A percentile compares a stretch with the other conserved stretches of the same genome.
These are phyloP conservation scores for Trididemnum nubilum DNA, from an alignment of 23 tunicate genomes.

Conservation along the genomic window DNA sequence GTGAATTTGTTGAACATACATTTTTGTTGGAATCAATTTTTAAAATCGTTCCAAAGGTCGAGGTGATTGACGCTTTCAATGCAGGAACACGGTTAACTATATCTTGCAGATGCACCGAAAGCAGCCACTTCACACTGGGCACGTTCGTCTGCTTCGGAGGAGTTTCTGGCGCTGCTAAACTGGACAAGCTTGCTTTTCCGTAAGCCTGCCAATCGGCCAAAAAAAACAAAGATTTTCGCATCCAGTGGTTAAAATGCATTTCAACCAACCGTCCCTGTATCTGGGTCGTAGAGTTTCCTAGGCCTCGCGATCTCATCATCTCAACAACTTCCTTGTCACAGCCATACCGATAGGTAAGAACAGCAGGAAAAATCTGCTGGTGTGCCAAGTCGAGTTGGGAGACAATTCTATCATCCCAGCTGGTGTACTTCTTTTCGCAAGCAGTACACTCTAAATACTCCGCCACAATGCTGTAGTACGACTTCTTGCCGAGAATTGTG, in stretches of 20 bases:
- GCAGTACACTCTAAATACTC: not conserved
- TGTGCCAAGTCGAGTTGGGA: not conserved
- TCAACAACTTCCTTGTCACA: too few species aligned
- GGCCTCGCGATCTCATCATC: too few species aligned
- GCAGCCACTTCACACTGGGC: slow-evolving; percentile 27
- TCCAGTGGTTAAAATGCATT: too few species aligned
- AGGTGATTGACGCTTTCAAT: slow-evolving; percentile 29
- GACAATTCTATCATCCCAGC: not conserved
- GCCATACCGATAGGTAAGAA: too few species aligned
- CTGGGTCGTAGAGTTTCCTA: too few species aligned
- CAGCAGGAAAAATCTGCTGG: slow-evolving; percentile 1
- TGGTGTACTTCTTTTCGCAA: not conserved
- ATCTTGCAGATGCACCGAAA: slow-evolving; percentile 14
- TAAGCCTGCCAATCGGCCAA: too few species aligned
- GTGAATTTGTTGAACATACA: not conserved
- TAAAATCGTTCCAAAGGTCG: slow-evolving; percentile 22
- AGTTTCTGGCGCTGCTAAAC: not conserved
- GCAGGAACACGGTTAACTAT: slow-evolving; percentile 3
- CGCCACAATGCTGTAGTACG: slow-evolving; percentile 16
- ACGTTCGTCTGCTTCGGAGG: not conserved
- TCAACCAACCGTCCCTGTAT: too few species aligned
- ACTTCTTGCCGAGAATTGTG: not conserved
- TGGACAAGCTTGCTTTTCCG: too few species aligned
- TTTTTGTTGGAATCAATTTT: slow-evolving; percentile 59
- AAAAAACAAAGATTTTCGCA: too few species aligned